Percentiles rank a stretch among this genome's conserved stretches.
Evolutionary conservation across 2,888 invertebrate genomes (phyloP).

Genomic region (Boloria euphrosyne): DNA sequence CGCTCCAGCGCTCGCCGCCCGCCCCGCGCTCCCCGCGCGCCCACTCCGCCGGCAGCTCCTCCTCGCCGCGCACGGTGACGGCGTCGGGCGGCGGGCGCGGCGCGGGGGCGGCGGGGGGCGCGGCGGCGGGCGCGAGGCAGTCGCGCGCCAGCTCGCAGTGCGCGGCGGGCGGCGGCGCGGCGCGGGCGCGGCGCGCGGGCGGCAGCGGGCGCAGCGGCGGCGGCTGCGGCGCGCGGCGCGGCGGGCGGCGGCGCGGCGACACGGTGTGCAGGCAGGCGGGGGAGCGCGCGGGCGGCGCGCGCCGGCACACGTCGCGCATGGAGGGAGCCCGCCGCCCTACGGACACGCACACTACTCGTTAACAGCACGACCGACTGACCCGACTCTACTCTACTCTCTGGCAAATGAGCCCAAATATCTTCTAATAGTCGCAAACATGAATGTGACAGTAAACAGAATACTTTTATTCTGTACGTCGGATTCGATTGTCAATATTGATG

Average conservation of each 20-base stretch:
- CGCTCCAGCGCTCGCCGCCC: conserved; percentile 40
- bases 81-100: conserved; percentile 49
- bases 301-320: conserved; percentile 84
- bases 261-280: conserved; percentile 78
- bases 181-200: conserved; percentile 44
- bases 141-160: conserved; percentile 83
- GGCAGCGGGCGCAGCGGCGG: conserved; percentile 49
- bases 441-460: too few relatives aligned
- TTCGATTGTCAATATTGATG: neutral
- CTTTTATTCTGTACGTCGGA: too few relatives aligned
- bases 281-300: conserved; percentile 65
- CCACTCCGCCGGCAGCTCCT: conserved; percentile 84
- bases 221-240: conserved; percentile 53
- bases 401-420: neutral
- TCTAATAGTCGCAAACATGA: neutral
- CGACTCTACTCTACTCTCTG: neutral
- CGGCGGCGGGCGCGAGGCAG: conserved; percentile 46
- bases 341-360: conserved; percentile 35
- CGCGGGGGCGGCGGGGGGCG: conserved; percentile 54
- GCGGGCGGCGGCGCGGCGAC: conserved; percentile 55
- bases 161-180: conserved; percentile 52
- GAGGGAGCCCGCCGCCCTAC: conserved; percentile 48
- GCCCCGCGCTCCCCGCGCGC: conserved; percentile 43
- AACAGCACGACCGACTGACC: neutral
- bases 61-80: conserved; percentile 84